Percentiles rank a stretch among this genome's conserved stretches.
Evolutionary conservation across 2,113 vertebrate genomes (phyloP).

Genomic region (Neotragus pygmaeus): DNA sequence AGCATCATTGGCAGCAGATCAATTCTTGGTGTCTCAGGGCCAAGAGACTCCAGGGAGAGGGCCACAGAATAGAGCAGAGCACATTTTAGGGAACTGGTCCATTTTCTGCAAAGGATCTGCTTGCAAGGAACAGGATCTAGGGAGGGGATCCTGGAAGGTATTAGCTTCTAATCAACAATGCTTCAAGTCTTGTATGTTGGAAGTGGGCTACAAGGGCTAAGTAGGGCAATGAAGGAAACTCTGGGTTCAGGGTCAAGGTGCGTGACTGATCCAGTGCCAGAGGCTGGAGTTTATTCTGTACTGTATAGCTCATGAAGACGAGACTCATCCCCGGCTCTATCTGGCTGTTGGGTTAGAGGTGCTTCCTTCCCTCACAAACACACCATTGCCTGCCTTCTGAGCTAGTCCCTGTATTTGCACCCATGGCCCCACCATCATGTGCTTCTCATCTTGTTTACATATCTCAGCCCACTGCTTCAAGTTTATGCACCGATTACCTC

Average conservation of each 20-base stretch:
- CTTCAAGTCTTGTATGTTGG: not conserved
- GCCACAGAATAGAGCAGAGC: not conserved
- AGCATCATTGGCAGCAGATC: not conserved
- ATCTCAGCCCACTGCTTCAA: not conserved
- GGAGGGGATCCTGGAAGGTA: not conserved
- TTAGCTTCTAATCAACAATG: not conserved
- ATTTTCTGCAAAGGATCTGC: not conserved
- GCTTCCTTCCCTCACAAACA: not conserved
- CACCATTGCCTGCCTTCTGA: not conserved
- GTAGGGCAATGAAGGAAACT: not conserved
- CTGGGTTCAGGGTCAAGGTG: not conserved
- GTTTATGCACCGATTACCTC: not conserved
- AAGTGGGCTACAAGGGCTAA: not conserved
- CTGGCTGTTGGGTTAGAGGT: not conserved
- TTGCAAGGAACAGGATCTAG: not conserved
- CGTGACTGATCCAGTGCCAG: not conserved
- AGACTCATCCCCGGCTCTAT: not conserved
- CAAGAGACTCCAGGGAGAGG: not conserved
- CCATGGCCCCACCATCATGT: too few species aligned
- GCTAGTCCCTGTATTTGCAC: not conserved
- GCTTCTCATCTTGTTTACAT: not conserved
- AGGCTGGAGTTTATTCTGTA: not conserved
- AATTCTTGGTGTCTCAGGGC: not conserved
- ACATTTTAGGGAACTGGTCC: not conserved
- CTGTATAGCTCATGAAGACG: not conserved